Evolutionary conservation across 2,888 invertebrate genomes (phyloP), one percentile per base, ranked within the genome.

Genomic region (Belgica antarctica): DNA sequence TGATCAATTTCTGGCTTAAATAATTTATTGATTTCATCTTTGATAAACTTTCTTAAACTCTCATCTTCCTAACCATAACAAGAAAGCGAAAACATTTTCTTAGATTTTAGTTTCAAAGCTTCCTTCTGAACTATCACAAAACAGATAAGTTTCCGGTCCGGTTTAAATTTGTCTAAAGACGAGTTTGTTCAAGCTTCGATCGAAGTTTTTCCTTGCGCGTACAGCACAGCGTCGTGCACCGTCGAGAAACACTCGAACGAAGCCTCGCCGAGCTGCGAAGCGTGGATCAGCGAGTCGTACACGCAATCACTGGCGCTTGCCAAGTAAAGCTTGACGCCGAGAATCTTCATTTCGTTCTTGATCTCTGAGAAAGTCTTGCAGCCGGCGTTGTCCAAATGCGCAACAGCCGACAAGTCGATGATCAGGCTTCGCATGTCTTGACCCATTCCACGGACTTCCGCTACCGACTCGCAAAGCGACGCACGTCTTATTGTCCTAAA

Each of bases 371-470:
- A 73, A 12, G 82, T 80, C 1, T 78, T 77, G n/a, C 86, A 84
- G 1, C 87, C 87, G 7, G 85, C 84, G 0, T 87, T 84, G 77
- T 88, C 88, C 4, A 87, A 81, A 72, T 86, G 85, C 69, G 83
- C 85, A 61, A 87, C 77, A 57, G 84, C 84, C 4, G 86, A 84
- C 76, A 87, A 84, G 76, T 88, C 88, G 71, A 88, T 74, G 24
- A 88, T 83, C 17, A 80, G 73, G 31, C 75, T 76, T 70, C 75
- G 75, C 71, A 79, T 78, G 0, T 73, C 52, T 24, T 74, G 22
- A 7, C 24, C 62, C 1, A 36, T 10, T 27, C 59, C 71, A 41
- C 24, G 36, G 34, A 25, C 52, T 47, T 62, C 22, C 22, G 59
- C 62, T 8, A 27, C 70, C 27, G 34, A 62, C 1, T 46, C 57